Conservation (phyloP, 2,888 invertebrate species). For the Acrobasis suavella region DNA sequence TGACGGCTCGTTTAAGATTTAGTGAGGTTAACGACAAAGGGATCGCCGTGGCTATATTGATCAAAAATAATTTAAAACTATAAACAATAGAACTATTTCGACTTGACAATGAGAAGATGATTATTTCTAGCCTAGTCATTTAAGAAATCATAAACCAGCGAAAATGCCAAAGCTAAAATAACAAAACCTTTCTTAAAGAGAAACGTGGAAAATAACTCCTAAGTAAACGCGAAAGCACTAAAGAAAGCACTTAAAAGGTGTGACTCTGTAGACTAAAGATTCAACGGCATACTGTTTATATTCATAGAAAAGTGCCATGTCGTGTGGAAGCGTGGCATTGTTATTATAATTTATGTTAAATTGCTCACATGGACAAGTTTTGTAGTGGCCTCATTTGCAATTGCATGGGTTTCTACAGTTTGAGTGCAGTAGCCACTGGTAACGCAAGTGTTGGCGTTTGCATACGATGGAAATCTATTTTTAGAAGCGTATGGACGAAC, state of each 20-base stretch:
- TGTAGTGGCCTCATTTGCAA: constrained; percentile 42
- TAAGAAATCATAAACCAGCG: neutral
- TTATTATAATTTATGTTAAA: constrained; percentile 66
- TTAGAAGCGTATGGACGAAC: constrained; percentile 4
- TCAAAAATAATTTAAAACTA: too few species aligned
- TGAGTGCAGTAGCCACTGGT: constrained; percentile 1
- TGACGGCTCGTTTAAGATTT: too few species aligned
- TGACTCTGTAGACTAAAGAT: neutral
- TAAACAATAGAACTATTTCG: too few species aligned
- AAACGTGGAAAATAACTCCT: neutral
- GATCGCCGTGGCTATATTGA: too few species aligned
- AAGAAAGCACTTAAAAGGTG: constrained; percentile 4
- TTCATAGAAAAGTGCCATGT: constrained; percentile 36
- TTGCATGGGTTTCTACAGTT: constrained; percentile 11
- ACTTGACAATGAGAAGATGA: too few species aligned
- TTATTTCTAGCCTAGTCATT: too few species aligned
- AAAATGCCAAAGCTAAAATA: neutral
- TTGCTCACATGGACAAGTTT: constrained; percentile 37
- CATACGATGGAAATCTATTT: constrained; percentile 3
- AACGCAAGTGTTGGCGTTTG: constrained; percentile 9
- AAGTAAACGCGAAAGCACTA: constrained; percentile 1
- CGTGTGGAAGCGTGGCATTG: constrained; percentile 40
- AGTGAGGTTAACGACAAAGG: too few species aligned
- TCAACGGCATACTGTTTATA: constrained; percentile 35
- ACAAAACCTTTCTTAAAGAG: neutral